Base-by-base conservation (phyloP, 2,888 invertebrate genomes). In the Nesidiocoris tenuis region DNA sequence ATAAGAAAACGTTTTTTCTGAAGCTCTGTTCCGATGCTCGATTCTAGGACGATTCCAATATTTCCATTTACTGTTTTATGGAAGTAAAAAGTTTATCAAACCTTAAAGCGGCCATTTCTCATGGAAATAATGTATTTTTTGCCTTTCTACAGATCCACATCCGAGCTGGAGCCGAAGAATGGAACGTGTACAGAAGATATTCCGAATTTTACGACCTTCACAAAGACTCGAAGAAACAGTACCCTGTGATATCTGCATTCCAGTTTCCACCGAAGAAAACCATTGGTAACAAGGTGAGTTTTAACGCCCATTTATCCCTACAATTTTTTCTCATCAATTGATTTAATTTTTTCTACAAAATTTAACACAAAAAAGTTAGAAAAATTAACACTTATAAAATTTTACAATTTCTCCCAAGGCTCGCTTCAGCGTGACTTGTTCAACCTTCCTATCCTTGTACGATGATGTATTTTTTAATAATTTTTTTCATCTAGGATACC, bases 101-200 rank as follows among this genome's bases (percentile, higher is more conserved):
- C n/a, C n/a, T n/a, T n/a, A n/a, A n/a, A n/a, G n/a, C n/a, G n/a
- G n/a, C n/a, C n/a, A n/a, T n/a, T n/a, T n/a, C n/a, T n/a, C n/a
- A n/a, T n/a, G n/a, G n/a, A n/a, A n/a, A n/a, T n/a, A n/a, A n/a
- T n/a, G n/a, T n/a, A n/a, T n/a, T n/a, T n/a, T n/a, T n/a, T n/a
- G n/a, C n/a, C n/a, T 5, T 66, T 61, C 85, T 85, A 2, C 81
- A 93, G 92, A 89, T 93, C 80, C 93, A 91, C 81, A 83, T 95
- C 55, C 88, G 94, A 80, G 90, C 95, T 70, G 89, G 91, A 63
- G 90, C 91, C 81, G 95, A 94, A 79, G 96, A 97, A 83, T 97
- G 97, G 97, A 95, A 94, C 82, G 90, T 97, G n/a, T 95, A 95
- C 83, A 89, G 96, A 80, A 88, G 98, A 82, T 98, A 97, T 83